Base-by-base conservation (phyloP, 2,113 vertebrate genomes). In the Sclerurus mexicanus region DNA sequence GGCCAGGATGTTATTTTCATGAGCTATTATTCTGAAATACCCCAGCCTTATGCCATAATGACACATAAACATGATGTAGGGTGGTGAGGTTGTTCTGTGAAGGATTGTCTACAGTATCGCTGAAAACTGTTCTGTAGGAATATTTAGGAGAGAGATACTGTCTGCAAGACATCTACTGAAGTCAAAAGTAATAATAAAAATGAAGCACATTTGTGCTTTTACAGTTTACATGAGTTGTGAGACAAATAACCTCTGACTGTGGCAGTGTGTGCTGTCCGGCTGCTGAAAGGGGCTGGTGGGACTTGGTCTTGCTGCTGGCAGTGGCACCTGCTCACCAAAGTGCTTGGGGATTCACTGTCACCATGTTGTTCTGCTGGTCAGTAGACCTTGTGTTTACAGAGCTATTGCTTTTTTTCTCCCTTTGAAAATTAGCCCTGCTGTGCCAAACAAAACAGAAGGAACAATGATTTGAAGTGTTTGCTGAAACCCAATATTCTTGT, bases 311-410 rank as follows among this genome's bases (percentile, higher is more conserved):
- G 27, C 46, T n/a, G 40, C 58, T 75, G 74, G 7, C 40, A 12
- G 31, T 0, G 3, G 44, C 66, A 76, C 66, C 40, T 69, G 40
- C 40, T 87, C 74, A 60, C 53, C 62, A 22, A 9, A 68, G 42
- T 11, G 10, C 62, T 22, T 0, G 0, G 33, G 52, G n/a, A 17
- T 3, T 76, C 6, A 10, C 30, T 1, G 0, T 42, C 31, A 68
- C 69, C 28, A 4, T 21, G 30, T 39, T 40, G 44, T n/a, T 76
- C 12, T 18, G 60, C 56, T 27, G 85, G n/a, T 76, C 84, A 82
- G 42, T 66, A 90, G 46, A 49, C 28, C 8, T 2, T 37, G 21
- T 79, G 60, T 87, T 90, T 67, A 76, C 87, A 52, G 25, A 87
- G n/a, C 6, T 71, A 58, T 60, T 72, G 25, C 9, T 7, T 46